phyloP scores from a whole-genome alignment of 2,797 vertebrate genomes.

The Steatocranus sp. region DNA sequence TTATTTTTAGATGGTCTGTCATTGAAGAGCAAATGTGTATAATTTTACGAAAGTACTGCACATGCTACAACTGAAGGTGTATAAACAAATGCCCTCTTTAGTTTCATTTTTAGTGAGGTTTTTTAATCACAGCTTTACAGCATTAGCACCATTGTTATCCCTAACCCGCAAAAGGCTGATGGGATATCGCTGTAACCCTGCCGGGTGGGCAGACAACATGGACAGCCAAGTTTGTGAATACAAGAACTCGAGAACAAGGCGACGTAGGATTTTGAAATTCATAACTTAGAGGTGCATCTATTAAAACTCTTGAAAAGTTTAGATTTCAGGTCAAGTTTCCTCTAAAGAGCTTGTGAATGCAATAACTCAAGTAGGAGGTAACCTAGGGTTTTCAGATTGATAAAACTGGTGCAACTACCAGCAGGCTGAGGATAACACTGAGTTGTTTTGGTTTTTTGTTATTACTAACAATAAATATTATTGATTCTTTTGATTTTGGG shows the following conservation, averaged over 20 bases:
- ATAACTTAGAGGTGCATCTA: not conserved
- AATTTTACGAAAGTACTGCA: fast-evolving
- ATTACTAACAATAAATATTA: fast-evolving
- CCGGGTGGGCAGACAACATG: fast-evolving
- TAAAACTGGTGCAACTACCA: not conserved
- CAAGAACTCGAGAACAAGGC: not conserved
- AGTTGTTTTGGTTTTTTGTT: not conserved
- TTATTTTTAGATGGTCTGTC: not conserved
- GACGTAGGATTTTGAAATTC: not conserved
- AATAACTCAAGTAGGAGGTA: not conserved
- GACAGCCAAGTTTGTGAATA: not conserved
- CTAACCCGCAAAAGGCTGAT: not conserved
- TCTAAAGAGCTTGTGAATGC: not conserved
- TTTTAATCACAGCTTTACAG: not conserved
- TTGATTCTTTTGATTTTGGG: not conserved
- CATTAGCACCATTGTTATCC: fast-evolving
- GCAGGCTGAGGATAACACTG: not conserved
- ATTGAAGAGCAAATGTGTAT: not conserved
- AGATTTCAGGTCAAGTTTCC: not conserved
- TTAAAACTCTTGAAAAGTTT: not conserved
- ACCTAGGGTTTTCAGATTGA: not conserved
- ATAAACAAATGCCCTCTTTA: not conserved
- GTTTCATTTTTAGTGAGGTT: not conserved
- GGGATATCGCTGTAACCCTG: not conserved
- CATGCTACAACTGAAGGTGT: not conserved